Evolutionary conservation across 2,888 invertebrate genomes (phyloP).

Genomic region (Aspidiotus rigidus): DNA sequence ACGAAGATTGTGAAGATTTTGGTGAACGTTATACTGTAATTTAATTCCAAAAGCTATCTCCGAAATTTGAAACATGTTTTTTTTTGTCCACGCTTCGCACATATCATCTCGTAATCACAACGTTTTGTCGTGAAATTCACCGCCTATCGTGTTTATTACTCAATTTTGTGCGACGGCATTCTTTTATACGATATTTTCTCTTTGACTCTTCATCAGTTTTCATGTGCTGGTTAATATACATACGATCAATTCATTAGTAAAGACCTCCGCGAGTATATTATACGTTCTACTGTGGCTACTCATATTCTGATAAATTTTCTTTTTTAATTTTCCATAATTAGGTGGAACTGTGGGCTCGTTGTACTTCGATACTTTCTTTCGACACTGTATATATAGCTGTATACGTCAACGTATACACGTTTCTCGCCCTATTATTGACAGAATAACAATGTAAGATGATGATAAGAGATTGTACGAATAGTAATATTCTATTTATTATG

Average conservation of each 20-base stretch:
- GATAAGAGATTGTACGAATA: slow-evolving; percentile 32
- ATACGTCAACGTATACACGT: slow-evolving; percentile 15
- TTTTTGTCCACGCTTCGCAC: no score
- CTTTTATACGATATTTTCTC: neutral
- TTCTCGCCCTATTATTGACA: slow-evolving; percentile 26
- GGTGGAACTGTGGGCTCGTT: slow-evolving; percentile 5
- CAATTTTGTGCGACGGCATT: neutral
- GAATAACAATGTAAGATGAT: slow-evolving; percentile 33
- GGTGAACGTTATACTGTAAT: no score
- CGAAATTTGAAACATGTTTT: no score
- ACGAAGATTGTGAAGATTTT: no score
- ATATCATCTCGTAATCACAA: no score
- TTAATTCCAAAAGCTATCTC: no score
- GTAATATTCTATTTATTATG: slow-evolving; percentile 32
- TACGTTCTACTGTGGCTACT: neutral
- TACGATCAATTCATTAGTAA: slow-evolving; percentile 14
- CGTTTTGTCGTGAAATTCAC: neutral
- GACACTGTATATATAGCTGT: slow-evolving; percentile 22
- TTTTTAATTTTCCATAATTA: slow-evolving; percentile 1
- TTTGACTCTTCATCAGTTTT: neutral
- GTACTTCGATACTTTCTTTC: slow-evolving; percentile 7
- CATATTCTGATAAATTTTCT: neutral
- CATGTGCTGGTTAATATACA: neutral
- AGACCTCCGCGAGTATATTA: slow-evolving; percentile 5
- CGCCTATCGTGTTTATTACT: slow-evolving; percentile 4